Base-by-base conservation (phyloP, 2,113 vertebrate species). In the Gasterosteus nipponicus region DNA sequence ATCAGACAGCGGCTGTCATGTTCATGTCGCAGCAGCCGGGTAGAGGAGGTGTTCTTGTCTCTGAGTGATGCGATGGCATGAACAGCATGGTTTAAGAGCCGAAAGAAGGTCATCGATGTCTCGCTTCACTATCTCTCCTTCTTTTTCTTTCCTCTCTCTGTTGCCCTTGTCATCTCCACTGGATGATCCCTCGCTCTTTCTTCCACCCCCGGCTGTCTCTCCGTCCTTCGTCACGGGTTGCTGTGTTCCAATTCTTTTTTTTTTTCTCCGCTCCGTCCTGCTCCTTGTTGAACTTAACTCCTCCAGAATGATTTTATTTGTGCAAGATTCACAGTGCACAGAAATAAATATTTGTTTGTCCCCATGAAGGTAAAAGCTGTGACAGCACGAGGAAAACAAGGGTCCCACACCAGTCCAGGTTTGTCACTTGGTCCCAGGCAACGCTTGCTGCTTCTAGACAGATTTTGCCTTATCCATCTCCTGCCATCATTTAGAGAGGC, bases 41-140 rank as follows among this genome's bases (percentile, higher is more conserved):
- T 86, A 82, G 82, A 83, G 91, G 85, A 87, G 88, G 87, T 88
- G 88, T 89, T 85, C 88, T 91, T 91, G 91, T 93, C 92, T 90
- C 82, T 88, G 86, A 91, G 88, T 93, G 92, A 91, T 89, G 89
- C 78, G 78, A 89, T 89, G 90, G 88, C 91, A 86, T 86, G 89
- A 90, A 91, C 92, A 91, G 90, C 89, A 87, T 91, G 90, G 88
- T 90, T 90, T 91, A 90, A 92, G 77, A 87, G 88, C 92, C 87
- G 86, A 89, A 93, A 92, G 88, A 92, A 92, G 91, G 92, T 92
- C 92, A 92, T 87, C 73, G 77, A 87, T 90, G 90, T 90, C 90
- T 92, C 85, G 86, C 89, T 86, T 88, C 83, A 86, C 87, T 85
- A 83, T 93, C 89, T 87, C 86, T 86, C 80, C 85, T 82, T 87